A percentile compares a stretch with the other conserved stretches of the same genome.
Conservation (phyloP, 2,797 vertebrate genomes). For the Knipowitschia caucasica region DNA sequence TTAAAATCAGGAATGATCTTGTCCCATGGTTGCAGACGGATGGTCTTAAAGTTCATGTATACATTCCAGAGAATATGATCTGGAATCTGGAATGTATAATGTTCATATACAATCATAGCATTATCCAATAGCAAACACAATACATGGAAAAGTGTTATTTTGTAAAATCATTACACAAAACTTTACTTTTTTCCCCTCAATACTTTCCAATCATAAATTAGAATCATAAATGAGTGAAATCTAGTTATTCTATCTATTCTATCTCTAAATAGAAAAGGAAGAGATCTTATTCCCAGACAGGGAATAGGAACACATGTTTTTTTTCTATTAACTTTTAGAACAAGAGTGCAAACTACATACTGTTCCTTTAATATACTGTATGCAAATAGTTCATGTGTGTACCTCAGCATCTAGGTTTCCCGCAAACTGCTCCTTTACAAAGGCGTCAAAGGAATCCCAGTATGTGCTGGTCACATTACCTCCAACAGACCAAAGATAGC, state of each 20-base stretch:
- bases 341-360: neutral
- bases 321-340: too few relatives aligned
- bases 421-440: constrained; percentile 79
- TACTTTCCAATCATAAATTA: neutral
- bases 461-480: constrained; percentile 77
- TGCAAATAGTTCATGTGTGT: constrained; percentile 15
- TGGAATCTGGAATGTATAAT: constrained; percentile 70
- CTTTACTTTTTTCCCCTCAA: too few relatives aligned
- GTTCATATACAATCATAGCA: constrained; percentile 9
- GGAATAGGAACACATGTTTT: too few relatives aligned
- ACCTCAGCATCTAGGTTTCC: constrained; percentile 78
- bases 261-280: too few relatives aligned
- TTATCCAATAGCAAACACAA: neutral
- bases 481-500: constrained; percentile 81
- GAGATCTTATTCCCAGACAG: too few relatives aligned
- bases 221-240: neutral
- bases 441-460: constrained; percentile 80
- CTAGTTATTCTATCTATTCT: too few relatives aligned
- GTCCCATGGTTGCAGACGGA: constrained; percentile 80
- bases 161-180: too few relatives aligned
- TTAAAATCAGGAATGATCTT: constrained; percentile 79
- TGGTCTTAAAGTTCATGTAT: constrained; percentile 80
- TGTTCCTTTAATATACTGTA: neutral
- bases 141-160: too few relatives aligned
- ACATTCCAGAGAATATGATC: constrained; percentile 78